Base-by-base conservation (phyloP, 2,113 vertebrate genomes). In the Eira barbara region DNA sequence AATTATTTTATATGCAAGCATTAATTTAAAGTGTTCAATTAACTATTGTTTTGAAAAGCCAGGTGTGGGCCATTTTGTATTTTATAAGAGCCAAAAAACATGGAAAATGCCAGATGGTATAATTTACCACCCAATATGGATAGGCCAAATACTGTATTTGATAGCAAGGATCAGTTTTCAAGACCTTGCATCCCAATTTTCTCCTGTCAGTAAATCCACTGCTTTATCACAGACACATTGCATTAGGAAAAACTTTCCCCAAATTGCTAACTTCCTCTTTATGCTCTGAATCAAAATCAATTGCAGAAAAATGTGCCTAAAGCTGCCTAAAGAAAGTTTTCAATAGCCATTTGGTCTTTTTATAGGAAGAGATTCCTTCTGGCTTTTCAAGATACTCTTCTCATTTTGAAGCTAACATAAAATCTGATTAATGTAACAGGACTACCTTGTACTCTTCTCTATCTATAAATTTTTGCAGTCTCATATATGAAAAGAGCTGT, bases 401-500 rank as follows among this genome's bases (percentile, higher is more conserved):
- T 88, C 29, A 34, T 57, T 96, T 94, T 90, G 49, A 97, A 97
- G 81, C 47, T 52, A 88, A 55, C 49, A n/a, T 96, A 89, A 97
- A 94, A 79, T 55, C 63, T 89, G 80, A 83, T 85, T 84, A 63
- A 52, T 79, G 39, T 83, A 79, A 23, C 42, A 82, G 65, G 36
- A 25, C 84, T 91, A 55, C 73, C 25, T 73, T 49, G 4, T 3
- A 3, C 20, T 47, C 52, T 20, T 67, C 17, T 69, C 84, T 34
- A 52, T 61, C 59, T 86, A 15, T 83, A 61, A 78, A 73, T 79
- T 8, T 91, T 69, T 80, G 27, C 12, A 93, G 27, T 49, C 15
- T 3, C 20, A 2, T 36, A 7, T 39, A 27, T 11, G 67, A 57
- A 52, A 78, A 73, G 67, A 78, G 39, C 42, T 31, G 69, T 65